Conservation (phyloP, 2,888 invertebrate species). For the Eilema sororculum region DNA sequence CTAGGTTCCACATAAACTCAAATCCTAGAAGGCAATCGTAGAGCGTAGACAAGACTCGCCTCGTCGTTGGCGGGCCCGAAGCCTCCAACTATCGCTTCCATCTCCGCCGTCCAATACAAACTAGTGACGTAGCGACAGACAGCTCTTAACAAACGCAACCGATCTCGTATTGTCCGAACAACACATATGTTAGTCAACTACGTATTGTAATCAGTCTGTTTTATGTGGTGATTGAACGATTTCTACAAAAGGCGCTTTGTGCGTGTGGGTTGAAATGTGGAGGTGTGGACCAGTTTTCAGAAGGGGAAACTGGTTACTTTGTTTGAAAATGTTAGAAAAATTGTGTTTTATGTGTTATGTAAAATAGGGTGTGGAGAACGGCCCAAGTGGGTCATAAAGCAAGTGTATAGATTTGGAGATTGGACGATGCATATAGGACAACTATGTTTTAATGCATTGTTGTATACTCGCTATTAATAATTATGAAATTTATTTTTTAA, state of each 20-base stretch:
- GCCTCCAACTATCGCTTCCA: constrained; percentile 71
- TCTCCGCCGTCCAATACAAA: constrained; percentile 77
- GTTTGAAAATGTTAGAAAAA: constrained; percentile 33
- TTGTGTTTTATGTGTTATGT: neutral
- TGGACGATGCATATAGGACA: neutral
- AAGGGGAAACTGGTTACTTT: constrained; percentile 56
- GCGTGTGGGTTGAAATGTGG: constrained; percentile 26
- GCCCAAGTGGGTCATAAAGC: neutral
- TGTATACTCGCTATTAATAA: neutral
- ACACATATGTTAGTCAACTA: constrained; percentile 58
- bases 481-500: neutral
- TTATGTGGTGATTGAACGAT: constrained; percentile 49
- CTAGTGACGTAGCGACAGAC: constrained; percentile 76
- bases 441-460: neutral
- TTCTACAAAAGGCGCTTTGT: constrained; percentile 36
- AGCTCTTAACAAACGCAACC: constrained; percentile 76
- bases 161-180: constrained; percentile 76
- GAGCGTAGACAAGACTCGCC: constrained; percentile 42
- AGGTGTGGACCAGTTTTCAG: constrained; percentile 17
- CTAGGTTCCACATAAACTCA: constrained; percentile 28
- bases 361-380: constrained; percentile 16
- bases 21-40: constrained; percentile 52
- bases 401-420: constrained; percentile 2
- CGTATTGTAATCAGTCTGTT: constrained; percentile 53
- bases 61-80: constrained; percentile 73